These are phyloP conservation scores for Galagoides demidoff DNA, from an alignment of 2,797 vertebrate species.

Conservation along the genomic window DNA sequence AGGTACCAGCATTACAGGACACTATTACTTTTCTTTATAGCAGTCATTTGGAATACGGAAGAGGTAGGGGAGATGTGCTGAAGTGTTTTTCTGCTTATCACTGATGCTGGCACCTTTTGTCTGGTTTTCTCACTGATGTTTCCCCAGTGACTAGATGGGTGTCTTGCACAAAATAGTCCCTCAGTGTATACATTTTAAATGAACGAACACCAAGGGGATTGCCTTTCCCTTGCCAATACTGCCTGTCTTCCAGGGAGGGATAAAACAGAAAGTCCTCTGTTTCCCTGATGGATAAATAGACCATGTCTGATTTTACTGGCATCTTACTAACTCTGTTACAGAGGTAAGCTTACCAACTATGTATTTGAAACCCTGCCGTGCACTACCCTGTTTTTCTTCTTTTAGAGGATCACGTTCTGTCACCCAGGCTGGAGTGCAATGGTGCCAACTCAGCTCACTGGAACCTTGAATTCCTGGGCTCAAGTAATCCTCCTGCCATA, in stretches of 20 bases:
- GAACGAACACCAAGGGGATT: neutral
- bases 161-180: neutral
- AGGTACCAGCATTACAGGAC: neutral
- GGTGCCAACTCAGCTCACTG: neutral
- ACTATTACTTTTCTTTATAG: neutral
- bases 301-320: neutral
- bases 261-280: neutral
- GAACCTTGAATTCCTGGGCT: neutral
- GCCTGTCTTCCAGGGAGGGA: neutral
- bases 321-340: neutral
- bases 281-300: neutral
- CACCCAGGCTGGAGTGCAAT: neutral
- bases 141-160: neutral
- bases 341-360: neutral
- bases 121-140: neutral
- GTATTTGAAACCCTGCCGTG: neutral
- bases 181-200: neutral
- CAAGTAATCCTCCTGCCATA: no score
- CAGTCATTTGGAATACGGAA: neutral
- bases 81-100: neutral
- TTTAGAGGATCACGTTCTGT: neutral
- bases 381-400: neutral
- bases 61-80: accelerated
- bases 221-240: neutral
- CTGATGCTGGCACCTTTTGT: neutral